These are phyloP conservation scores for Gymnobelideus leadbeateri DNA, from an alignment of 2,113 vertebrate genomes.

Conservation along the genomic window DNA sequence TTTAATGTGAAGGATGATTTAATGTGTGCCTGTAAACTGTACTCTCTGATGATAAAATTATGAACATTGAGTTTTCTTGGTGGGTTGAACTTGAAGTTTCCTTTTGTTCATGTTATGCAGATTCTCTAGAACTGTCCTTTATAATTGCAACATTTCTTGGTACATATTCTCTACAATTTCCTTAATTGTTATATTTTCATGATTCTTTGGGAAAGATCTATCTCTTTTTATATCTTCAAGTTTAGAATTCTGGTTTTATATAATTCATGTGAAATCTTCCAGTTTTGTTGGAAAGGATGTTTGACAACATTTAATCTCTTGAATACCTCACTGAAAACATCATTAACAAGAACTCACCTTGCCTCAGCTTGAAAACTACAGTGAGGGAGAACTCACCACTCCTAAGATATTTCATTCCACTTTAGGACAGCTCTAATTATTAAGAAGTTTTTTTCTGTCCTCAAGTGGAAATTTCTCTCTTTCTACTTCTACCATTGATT, in stretches of 20 bases:
- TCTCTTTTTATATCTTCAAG: not conserved
- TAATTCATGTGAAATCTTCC: not conserved
- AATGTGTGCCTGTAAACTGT: not conserved
- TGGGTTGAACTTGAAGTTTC: not conserved
- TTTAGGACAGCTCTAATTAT: not conserved
- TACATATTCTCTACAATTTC: not conserved
- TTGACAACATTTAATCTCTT: not conserved
- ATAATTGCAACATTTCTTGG: not conserved
- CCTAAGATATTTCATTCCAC: not conserved
- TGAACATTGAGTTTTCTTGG: not conserved
- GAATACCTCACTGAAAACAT: not conserved
- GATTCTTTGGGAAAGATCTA: not conserved
- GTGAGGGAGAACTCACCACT: not conserved
- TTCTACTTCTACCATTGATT: not conserved
- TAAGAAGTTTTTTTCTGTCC: not conserved
- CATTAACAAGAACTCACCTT: not conserved
- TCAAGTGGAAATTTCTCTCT: not conserved
- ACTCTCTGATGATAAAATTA: not conserved
- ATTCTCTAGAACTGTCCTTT: not conserved
- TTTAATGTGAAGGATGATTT: not conserved
- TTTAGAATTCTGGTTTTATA: not conserved
- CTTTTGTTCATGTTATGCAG: not conserved
- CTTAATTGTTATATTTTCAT: not conserved
- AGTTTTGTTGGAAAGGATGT: not conserved
- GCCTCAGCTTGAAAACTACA: not conserved